Evolutionary conservation across 2,888 invertebrate species (phyloP).

Genomic region (Eristalinus aeneus): DNA sequence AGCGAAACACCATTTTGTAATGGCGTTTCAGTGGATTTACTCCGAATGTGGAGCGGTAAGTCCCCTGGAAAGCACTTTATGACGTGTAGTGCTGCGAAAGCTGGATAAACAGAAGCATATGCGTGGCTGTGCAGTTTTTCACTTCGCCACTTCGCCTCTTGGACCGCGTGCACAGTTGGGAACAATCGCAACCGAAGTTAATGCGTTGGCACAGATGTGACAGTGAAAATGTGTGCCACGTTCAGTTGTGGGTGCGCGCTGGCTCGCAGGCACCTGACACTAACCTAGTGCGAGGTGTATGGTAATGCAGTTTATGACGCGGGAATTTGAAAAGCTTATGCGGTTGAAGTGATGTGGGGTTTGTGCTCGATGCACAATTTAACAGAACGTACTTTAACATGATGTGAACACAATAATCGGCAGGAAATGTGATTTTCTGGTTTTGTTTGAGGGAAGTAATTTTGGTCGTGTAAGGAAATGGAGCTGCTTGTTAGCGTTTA

Average conservation of each 20-base stretch:
- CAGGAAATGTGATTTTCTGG: too few relatives aligned
- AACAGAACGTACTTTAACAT: background rate
- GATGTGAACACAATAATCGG: background rate
- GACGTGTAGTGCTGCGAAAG: conserved; percentile 10
- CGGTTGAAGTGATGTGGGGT: background rate
- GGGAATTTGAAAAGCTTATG: background rate
- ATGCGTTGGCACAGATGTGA: background rate
- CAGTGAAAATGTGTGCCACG: background rate
- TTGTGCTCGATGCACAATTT: background rate
- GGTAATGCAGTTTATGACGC: background rate
- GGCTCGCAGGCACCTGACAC: background rate
- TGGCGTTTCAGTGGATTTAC: conserved; percentile 34
- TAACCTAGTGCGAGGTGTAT: background rate
- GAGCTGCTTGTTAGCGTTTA: too few relatives aligned
- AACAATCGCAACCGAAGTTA: background rate
- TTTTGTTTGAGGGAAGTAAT: too few relatives aligned
- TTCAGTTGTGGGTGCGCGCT: background rate
- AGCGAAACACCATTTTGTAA: conserved; percentile 51
- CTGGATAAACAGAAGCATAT: conserved; percentile 8
- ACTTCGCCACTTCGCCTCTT: background rate
- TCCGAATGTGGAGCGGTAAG: background rate
- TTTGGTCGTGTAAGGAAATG: too few relatives aligned
- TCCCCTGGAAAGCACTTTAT: conserved; percentile 22
- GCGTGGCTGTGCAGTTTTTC: background rate
- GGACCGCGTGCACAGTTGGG: background rate